Evolutionary conservation across 1,140 invertebrate species (phyloP), one percentile per base, ranked within the genome.

Genomic region (Drosophila navojoa): DNA sequence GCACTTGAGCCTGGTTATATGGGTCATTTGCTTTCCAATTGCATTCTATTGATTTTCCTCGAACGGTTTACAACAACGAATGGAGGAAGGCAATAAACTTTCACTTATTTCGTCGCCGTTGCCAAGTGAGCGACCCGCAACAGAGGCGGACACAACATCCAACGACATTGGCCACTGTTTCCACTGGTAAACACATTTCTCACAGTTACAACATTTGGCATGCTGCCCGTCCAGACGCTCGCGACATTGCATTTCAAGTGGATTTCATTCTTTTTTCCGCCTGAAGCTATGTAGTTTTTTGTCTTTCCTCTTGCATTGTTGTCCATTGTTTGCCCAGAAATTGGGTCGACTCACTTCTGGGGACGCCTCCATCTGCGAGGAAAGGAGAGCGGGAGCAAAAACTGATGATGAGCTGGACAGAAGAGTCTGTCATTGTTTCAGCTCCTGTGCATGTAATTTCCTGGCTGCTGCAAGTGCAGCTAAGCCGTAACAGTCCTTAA

Each of bases 1-100:
- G 10, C 44, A 42, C 52, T 52, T 32, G 58, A 45, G 44, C 45
- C 22, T 42, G 68, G 71, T 76, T 86, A 81, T 81, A 76, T 86
- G 82, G 82, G 82, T 86, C 82, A 87, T 81, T 86, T 86, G 79
- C 64, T 71, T 68, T 72, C 61, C 71, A 78, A 87, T 87, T 81
- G 82, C 78, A 81, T 67, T 86, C 76, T 87, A 86, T 86, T 79
- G 82, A 87, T 86, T 86, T 87, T 87, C 47, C 53, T 71, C 29
- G 55, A 45, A 19, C 35, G n/a, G 25, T 22, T 59, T 19, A 16
- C 11, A 58, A 29, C 25, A 25, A 15, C 50, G 25, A 2, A 13
- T 27, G 57, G 32, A 15, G 15, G 45, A 61, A 77, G 72, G 77
- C 79, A 76, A 81, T 86, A 86, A 86, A 86, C 82, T 86, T 86